Evolutionary conservation across 2,113 vertebrate genomes (phyloP).

Genomic region (cat (Felis catus)): F.catus_Fca126_mat1.0 CM031413.1:154504001-154504500

Average conservation of each 20-base stretch:
- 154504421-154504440: background rate
- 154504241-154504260: background rate
- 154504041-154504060: background rate
- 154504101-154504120: background rate
- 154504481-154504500: background rate
- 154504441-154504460: background rate
- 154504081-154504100: background rate
- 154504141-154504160: background rate
- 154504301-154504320: background rate
- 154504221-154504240: background rate
- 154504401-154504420: background rate
- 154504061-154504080: background rate
- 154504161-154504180: background rate
- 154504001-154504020: background rate
- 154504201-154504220: background rate
- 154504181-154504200: fast-evolving
- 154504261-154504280: background rate
- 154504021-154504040: background rate
- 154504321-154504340: fast-evolving
- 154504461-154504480: background rate
- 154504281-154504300: background rate
- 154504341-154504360: background rate
- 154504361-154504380: background rate
- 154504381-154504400: background rate
- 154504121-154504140: background rate